Base-by-base conservation (phyloP, 2,113 vertebrate genomes). In the Strix aluco region DNA sequence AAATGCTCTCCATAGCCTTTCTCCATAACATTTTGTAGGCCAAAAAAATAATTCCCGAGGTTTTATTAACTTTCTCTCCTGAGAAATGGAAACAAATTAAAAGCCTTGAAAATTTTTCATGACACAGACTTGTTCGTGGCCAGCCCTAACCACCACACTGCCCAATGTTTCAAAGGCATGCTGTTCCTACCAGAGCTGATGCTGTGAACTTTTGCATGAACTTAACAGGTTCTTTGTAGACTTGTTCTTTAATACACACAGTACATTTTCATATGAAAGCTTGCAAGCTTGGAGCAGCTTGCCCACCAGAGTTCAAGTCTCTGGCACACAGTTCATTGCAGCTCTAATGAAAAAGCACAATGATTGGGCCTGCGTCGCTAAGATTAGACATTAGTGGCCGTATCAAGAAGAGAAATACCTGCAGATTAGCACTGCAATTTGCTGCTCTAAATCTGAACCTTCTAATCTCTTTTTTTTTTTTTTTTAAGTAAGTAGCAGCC, bases 381-480 rank as follows among this genome's bases (percentile, higher is more conserved):
- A 81, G 67, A 96, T 97, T 96, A 97, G 92, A 96, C 83, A 85
- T 86, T 92, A 96, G 92, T 91, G 90, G 94, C 72, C 13, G 0
- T 94, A 96, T 97, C 95, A 90, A 95, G 95, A 98, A 96, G 90
- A 98, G 95, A 98, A 98, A 98, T 96, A 98, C 96, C 96, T 96
- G 94, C 92, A 97, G 94, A 98, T 97, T 98, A 98, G 97, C 87
- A 86, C 86, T 94, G 73, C 87, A 96, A 97, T 98, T 97, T 98
- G 92, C 96, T 98, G 96, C 95, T 97, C 91, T 94, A 97, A 98
- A 96, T 94, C 77, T 95, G 92, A 97, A 97, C 92, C 71, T 75
- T 91, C 93, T 97, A 96, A 97, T 97, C 86, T 97, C 93, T 94
- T 21, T 47, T 36, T 65, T 92, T 72, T 92, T 72, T 62, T 91